Base-by-base conservation (phyloP, 2,797 vertebrate species). In the Crocodylus rhombifer region DNA sequence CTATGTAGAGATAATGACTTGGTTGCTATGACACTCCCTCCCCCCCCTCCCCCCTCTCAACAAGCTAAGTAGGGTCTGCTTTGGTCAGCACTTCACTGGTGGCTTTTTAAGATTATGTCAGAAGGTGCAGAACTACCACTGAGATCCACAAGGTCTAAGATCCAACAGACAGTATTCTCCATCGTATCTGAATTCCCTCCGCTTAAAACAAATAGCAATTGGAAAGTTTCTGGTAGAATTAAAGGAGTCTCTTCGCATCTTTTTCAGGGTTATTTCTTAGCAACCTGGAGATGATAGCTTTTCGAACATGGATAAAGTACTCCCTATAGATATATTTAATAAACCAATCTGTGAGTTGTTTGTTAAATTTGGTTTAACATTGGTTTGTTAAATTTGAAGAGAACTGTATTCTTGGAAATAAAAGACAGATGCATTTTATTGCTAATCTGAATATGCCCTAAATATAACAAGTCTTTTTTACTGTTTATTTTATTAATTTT, bases 1-100 rank as follows among this genome's bases (percentile, higher is more conserved):
- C 58, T n/a, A 26, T 26, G 25, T 33, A 13, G 58, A 4, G 17
- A 25, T 12, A 26, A 23, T 16, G 77, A 64, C 15, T 36, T 79
- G 58, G 91, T 92, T 88, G 78, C 91, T 89, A 92, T 77, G 91
- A 89, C 81, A 92, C 80, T 62, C 9, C 58, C n/a, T 16, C 65
- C 25, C 17, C 84, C 9, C 78, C 57, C 13, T 36, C 13, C 51
- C 69, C 26, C 13, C 23, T 76, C 58, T 33, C 57, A 56, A 56
- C 62, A 73, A 83, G 36, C 60, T 74, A 71, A 64, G 65, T 14
- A 58, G 58, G 64, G 17, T 58, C 60, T 21, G 82, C 56, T 28
- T 21, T 85, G 83, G 56, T 14, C 9, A 11, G 21, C 83, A 7
- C 17, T 17, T 63, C 17, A 16, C n/a, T n/a, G 51, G 60, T 74